Conservation (phyloP, 2,888 invertebrate species). For the Oscheius sp. region DNA sequence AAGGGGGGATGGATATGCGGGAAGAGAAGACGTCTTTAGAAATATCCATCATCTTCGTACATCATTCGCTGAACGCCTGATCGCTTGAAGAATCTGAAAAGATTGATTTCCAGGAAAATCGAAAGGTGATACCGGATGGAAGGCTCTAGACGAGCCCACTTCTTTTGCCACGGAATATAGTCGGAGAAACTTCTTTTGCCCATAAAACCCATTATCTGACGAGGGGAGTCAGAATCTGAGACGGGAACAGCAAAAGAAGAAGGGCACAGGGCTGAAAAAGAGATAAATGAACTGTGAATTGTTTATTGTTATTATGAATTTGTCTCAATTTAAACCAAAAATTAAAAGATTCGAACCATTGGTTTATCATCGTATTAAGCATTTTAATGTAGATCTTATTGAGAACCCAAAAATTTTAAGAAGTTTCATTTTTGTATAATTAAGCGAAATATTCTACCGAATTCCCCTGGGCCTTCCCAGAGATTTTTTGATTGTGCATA, state of each 20-base stretch:
- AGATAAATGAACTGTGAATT: too few species aligned
- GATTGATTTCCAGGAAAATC: background rate
- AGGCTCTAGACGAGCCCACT: constrained; percentile 25
- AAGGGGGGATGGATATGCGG: background rate
- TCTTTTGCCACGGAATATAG: constrained; percentile 74
- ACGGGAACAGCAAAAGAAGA: background rate
- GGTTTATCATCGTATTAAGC: too few species aligned
- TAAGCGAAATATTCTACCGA: too few species aligned
- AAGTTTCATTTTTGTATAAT: too few species aligned
- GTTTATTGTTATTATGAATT: too few species aligned
- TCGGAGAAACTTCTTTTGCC: constrained; percentile 11
- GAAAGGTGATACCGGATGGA: constrained; percentile 20
- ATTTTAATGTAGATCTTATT: too few species aligned
- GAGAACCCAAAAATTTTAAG: too few species aligned
- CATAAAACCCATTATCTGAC: background rate
- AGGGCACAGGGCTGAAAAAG: constrained; percentile 6
- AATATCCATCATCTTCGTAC: constrained; percentile 9
- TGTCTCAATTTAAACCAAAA: too few species aligned
- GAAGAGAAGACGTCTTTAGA: background rate
- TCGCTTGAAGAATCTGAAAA: constrained; percentile 28
- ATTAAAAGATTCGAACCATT: too few species aligned
- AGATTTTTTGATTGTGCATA: too few species aligned
- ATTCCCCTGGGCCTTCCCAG: too few species aligned
- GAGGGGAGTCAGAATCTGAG: background rate
- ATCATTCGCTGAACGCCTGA: constrained; percentile 8